Evolutionary conservation across 2,888 invertebrate genomes (phyloP).

Genomic region (Pachymerium ferrugineum): DNA sequence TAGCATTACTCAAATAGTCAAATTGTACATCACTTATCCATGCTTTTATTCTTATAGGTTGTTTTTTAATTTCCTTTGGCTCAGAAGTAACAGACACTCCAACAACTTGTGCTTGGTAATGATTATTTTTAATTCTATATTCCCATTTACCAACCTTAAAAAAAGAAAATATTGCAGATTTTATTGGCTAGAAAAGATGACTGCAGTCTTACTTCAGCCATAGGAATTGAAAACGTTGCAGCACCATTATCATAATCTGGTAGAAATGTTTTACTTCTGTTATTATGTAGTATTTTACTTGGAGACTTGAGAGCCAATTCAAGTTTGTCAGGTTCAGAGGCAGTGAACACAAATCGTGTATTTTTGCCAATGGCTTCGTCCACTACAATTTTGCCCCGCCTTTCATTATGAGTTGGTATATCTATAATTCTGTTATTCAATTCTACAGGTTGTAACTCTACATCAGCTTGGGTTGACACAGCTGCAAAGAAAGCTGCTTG

Average conservation of each 20-base stretch:
- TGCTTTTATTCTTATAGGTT: slow-evolving; percentile 38
- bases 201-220: slow-evolving; percentile 20
- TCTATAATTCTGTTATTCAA: background rate
- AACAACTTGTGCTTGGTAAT: slow-evolving; percentile 31
- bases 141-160: slow-evolving; percentile 35
- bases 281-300: background rate
- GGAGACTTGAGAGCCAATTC: background rate
- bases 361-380: slow-evolving; percentile 33
- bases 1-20: slow-evolving; percentile 38
- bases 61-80: slow-evolving; percentile 37
- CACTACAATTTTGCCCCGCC: slow-evolving; percentile 16
- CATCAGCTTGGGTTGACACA: slow-evolving; percentile 35
- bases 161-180: background rate
- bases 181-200: background rate
- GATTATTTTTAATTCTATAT: slow-evolving; percentile 31
- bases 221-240: background rate
- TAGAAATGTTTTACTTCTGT: background rate
- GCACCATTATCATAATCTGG: background rate
- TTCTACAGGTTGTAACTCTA: slow-evolving; percentile 35
- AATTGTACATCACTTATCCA: slow-evolving; percentile 39
- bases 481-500: slow-evolving; percentile 36
- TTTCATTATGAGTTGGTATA: background rate
- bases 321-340: background rate
- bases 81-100: slow-evolving; percentile 38
- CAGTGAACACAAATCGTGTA: slow-evolving; percentile 29